Base-by-base conservation (phyloP, 2,113 vertebrate species). In the Sprattus sprattus region DNA sequence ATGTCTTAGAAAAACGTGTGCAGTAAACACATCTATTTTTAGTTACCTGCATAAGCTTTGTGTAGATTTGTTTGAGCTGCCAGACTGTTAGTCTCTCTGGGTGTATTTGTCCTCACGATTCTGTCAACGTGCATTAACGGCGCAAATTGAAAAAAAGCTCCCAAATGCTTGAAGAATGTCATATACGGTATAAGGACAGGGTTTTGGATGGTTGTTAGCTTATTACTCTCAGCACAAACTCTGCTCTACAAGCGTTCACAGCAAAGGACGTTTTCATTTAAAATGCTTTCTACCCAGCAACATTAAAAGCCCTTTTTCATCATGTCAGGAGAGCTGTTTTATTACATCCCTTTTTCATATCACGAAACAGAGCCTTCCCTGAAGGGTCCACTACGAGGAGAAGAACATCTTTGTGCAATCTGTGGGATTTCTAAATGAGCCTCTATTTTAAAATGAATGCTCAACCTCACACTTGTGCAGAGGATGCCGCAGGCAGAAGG, bases 401-500 rank as follows among this genome's bases (percentile, higher is more conserved):
- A 25, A 64, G 20, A 25, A 22, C 22, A 9, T 64, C 57, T 64
- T 25, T 71, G 60, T 64, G 25, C 64, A 13, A 8, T 71, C n/a
- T 71, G 64, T 32, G 64, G 7, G 64, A 64, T 64, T 64, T n/a
- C 57, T 64, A 64, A 64, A 64, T n/a, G 57, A 64, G n/a, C 57
- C 18, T 4, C 22, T 60, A 22, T 64, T 64, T 64, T 64, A 25
- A 64, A 64, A 64, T n/a, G 57, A 64, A 64, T 6, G 20, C 22
- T 8, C 22, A n/a, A 22, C 57, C 9, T 22, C 6, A 22, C 22
- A n/a, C 57, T 64, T 64, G 57, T 22, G 5, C 20, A 64, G 57
- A n/a, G 20, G 57, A 64, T 25, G 57, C 57, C 57, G n/a, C 57
- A 25, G 57, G 57, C 22, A n/a, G n/a, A n/a, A 64, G 22, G 20